phyloP scores from a whole-genome alignment of 2,797 vertebrate species.

The Pteropus rufus region DNA sequence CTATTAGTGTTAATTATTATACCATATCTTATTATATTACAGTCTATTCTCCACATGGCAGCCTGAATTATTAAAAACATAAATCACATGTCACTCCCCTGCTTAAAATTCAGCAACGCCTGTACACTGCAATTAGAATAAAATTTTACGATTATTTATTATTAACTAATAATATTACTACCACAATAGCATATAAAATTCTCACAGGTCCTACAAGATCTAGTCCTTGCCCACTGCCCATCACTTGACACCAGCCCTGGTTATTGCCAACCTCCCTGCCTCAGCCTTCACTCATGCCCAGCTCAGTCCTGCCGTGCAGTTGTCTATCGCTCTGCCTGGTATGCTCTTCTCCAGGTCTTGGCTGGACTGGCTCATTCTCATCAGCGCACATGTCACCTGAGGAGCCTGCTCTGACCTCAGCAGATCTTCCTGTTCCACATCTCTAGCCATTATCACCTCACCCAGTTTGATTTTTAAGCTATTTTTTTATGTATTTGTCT shows the following conservation, averaged over 20 bases:
- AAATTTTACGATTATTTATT: neutral
- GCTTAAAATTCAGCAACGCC: neutral
- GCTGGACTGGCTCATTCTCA: neutral
- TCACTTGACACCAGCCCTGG: neutral
- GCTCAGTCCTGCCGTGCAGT: neutral
- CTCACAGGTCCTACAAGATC: neutral
- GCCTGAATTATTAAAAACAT: neutral
- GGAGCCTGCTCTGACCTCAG: neutral
- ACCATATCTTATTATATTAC: neutral
- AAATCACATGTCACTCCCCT: neutral
- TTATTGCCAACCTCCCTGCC: neutral
- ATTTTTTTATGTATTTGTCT: neutral
- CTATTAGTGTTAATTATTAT: neutral
- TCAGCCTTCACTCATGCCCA: rapidly evolving
- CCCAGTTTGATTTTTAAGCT: neutral
- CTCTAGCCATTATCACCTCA: neutral
- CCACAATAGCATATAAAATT: neutral
- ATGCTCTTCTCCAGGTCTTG: neutral
- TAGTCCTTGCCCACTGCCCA: neutral
- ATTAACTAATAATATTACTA: neutral
- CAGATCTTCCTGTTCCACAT: neutral
- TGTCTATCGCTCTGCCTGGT: neutral
- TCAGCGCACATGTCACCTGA: neutral
- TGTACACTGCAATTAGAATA: neutral
- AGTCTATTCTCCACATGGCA: neutral